Percentiles rank a stretch among this genome's conserved stretches.
These are phyloP conservation scores for Australoheros scitulus DNA, from an alignment of 2,113 vertebrate genomes.

Conservation along the genomic window DNA sequence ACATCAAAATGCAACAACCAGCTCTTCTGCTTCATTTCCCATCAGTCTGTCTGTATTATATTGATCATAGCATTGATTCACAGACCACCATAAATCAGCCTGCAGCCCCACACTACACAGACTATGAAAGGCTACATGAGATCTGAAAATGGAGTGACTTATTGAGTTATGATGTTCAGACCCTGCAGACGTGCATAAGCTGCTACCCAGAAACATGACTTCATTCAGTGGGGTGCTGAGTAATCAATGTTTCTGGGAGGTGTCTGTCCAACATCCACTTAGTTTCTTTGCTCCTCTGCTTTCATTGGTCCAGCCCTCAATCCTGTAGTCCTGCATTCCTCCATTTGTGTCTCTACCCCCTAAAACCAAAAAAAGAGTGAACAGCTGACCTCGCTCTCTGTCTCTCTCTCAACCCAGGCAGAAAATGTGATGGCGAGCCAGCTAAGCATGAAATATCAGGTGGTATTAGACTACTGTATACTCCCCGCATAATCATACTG, in stretches of 20 bases:
- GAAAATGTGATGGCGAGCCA: slow-evolving; percentile 56
- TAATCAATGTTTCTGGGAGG: slow-evolving; percentile 27
- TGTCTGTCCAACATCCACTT: slow-evolving; percentile 29
- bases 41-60: slow-evolving; percentile 51
- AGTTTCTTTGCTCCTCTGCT: slow-evolving; percentile 31
- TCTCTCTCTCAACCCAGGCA: slow-evolving; percentile 53
- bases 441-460: slow-evolving; percentile 71
- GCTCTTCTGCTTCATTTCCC: slow-evolving; percentile 48
- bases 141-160: slow-evolving; percentile 61
- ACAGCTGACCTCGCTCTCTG: slow-evolving; percentile 50
- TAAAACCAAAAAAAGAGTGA: slow-evolving; percentile 22
- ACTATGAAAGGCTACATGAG: slow-evolving; percentile 35
- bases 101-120: slow-evolving; percentile 12
- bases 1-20: slow-evolving; percentile 18
- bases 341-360: not conserved
- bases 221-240: slow-evolving; percentile 30
- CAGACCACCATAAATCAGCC: slow-evolving; percentile 48
- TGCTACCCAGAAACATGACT: slow-evolving; percentile 48
- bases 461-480: slow-evolving; percentile 52
- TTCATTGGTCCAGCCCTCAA: not conserved
- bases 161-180: slow-evolving; percentile 55
- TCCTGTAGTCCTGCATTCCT: not conserved
- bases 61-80: slow-evolving; percentile 68
- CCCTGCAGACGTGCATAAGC: slow-evolving; percentile 30
- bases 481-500: slow-evolving; percentile 38